Evolutionary conservation across 2,888 invertebrate species (phyloP), one percentile per base, ranked within the genome.

Genomic region (Eubasilissa splendida): DNA sequence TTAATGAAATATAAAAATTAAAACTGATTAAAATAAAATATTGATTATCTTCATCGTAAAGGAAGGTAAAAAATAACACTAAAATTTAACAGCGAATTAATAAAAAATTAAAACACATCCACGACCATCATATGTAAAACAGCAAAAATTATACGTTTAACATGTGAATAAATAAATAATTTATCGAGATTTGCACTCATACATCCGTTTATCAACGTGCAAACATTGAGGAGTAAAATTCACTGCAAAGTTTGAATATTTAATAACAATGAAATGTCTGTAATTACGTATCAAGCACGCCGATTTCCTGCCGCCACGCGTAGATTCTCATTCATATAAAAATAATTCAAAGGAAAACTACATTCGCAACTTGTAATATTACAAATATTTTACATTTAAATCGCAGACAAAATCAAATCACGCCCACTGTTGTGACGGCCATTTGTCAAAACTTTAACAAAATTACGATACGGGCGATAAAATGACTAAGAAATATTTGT

Each of bases 391-490:
- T 52, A 60, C 81, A 81, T 81, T 78, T 78, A 78, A 74, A 77
- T 52, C 53, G 66, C 56, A 79, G 78, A 79, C 79, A 68, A 76
- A 79, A 70, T 75, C 79, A 76, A 76, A 79, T 81, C 78, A 81
- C 81, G 81, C 81, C 81, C 81, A 81, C 81, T 81, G 81, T 81
- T 81, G 81, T 81, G 82, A 80, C 82, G 82, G 82, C 82, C 82
- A 82, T 82, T 82, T 80, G 79, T 82, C 76, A 82, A 82, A 80
- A n/a, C n/a, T n/a, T n/a, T n/a, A n/a, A n/a, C n/a, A n/a, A n/a
- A n/a, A n/a, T n/a, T n/a, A n/a, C n/a, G n/a, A n/a, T n/a, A n/a
- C n/a, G n/a, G n/a, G n/a, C n/a, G n/a, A n/a, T n/a, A n/a, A n/a
- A n/a, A n/a, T n/a, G n/a, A n/a, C n/a, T n/a, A n/a, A n/a, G n/a